Evolutionary conservation across 2,888 invertebrate species (phyloP).

Genomic region (Spialia ferax): DNA sequence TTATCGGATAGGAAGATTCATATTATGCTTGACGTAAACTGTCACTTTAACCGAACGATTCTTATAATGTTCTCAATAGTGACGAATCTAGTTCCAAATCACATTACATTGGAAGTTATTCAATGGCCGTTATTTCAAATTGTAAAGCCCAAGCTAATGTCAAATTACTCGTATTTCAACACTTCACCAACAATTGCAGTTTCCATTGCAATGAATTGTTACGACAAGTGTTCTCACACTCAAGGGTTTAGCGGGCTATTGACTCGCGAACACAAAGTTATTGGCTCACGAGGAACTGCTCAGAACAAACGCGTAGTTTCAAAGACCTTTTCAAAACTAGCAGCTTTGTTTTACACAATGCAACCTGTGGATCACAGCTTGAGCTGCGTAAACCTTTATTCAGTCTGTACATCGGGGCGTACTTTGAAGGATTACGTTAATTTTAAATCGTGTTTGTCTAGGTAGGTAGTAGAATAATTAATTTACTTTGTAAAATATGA

Average conservation of each 20-base stretch:
- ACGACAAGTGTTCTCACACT: conserved; percentile 9
- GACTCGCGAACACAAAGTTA: conserved; percentile 14
- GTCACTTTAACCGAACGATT: no score
- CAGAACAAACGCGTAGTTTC: conserved; percentile 25
- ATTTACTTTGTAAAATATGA: no score
- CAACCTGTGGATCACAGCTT: conserved; percentile 33
- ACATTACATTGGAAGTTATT: neutral
- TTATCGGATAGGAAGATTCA: no score
- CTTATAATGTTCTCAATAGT: no score
- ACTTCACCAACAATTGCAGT: neutral
- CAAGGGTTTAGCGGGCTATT: conserved; percentile 2
- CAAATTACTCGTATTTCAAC: neutral
- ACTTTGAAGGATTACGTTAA: conserved; percentile 6
- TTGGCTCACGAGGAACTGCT: conserved; percentile 23
- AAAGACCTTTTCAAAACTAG: conserved; percentile 33
- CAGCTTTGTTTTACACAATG: conserved; percentile 34
- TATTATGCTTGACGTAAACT: no score
- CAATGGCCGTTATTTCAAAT: neutral
- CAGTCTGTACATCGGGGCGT: neutral
- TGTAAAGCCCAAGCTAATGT: neutral
- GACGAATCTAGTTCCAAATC: no score
- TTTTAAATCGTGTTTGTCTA: neutral
- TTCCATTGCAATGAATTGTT: conserved; percentile 1
- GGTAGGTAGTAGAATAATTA: no score
- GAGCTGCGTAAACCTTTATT: conserved; percentile 5